A percentile compares a stretch with the other conserved stretches of the same genome.
phyloP scores from a whole-genome alignment of 2,797 vertebrate genomes.

The Peromyscus attwateri region DNA sequence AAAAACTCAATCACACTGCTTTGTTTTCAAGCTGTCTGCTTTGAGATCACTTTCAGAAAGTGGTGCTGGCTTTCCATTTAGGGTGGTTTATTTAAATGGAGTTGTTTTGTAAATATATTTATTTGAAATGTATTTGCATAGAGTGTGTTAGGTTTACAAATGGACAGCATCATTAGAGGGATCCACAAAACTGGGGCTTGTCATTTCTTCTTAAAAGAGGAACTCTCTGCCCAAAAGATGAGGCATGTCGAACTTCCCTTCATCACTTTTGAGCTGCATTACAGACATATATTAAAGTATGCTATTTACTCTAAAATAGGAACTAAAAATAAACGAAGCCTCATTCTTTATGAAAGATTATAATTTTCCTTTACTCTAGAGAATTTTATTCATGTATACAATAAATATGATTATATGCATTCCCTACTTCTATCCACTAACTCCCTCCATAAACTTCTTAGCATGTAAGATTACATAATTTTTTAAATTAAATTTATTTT shows the following conservation, averaged over 20 bases:
- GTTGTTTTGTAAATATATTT: constrained; percentile 25
- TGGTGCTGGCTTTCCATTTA: constrained; percentile 30
- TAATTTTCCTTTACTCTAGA: background rate
- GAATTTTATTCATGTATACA: background rate
- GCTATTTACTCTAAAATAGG: background rate
- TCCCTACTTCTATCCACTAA: background rate
- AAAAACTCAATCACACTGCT: constrained; percentile 11
- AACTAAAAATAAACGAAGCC: background rate
- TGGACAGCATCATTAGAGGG: background rate
- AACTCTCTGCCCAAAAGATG: fast-evolving
- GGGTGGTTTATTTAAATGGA: constrained; percentile 6
- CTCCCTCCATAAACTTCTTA: background rate
- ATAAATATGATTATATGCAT: background rate
- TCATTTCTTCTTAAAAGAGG: background rate
- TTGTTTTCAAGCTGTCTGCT: constrained; percentile 54
- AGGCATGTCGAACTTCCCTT: background rate
- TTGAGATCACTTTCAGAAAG: constrained; percentile 36
- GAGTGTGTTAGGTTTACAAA: background rate
- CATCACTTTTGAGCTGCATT: background rate
- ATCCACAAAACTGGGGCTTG: background rate
- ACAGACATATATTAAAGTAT: background rate
- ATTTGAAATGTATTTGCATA: constrained; percentile 44
- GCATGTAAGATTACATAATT: background rate
- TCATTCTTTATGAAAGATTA: background rate
- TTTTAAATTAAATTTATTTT: background rate